phyloP scores from a whole-genome alignment of 2,113 vertebrate species.

The Muntiacus reevesi region DNA sequence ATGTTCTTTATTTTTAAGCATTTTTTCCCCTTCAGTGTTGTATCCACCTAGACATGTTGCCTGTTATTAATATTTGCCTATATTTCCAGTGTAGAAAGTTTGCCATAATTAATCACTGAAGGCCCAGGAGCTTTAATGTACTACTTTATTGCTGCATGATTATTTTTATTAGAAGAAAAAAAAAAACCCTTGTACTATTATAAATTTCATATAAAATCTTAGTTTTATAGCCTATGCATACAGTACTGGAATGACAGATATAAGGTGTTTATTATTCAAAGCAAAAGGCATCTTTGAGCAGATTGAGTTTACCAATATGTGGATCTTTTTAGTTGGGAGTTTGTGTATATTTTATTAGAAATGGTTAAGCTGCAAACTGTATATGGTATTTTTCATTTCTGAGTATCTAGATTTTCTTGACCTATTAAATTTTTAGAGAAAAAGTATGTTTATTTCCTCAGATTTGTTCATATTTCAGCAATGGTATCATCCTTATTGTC shows the following conservation, averaged over 20 bases:
- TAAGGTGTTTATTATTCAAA: not conserved
- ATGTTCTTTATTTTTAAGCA: not conserved
- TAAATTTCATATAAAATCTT: not conserved
- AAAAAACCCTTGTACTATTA: not conserved
- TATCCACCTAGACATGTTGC: not conserved
- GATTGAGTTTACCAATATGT: not conserved
- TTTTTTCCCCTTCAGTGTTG: not conserved
- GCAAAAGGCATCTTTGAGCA: not conserved
- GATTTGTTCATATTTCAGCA: constrained; percentile 8
- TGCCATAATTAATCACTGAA: not conserved
- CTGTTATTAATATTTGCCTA: not conserved
- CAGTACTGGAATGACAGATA: not conserved
- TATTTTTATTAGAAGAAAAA: not conserved
- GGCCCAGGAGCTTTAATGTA: not conserved
- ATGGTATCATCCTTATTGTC: not conserved
- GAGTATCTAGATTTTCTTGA: not conserved
- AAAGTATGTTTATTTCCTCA: not conserved
- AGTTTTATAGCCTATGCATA: not conserved
- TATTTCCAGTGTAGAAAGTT: not conserved
- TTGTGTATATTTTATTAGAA: not conserved
- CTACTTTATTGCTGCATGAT: not conserved
- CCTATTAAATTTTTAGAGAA: not conserved
- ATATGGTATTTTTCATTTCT: not conserved
- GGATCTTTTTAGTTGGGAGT: not conserved
- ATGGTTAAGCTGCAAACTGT: not conserved